Evolutionary conservation across 2,797 vertebrate species (phyloP), one percentile per base, ranked within the genome.

Genomic region (Ceyx erithaca): DNA sequence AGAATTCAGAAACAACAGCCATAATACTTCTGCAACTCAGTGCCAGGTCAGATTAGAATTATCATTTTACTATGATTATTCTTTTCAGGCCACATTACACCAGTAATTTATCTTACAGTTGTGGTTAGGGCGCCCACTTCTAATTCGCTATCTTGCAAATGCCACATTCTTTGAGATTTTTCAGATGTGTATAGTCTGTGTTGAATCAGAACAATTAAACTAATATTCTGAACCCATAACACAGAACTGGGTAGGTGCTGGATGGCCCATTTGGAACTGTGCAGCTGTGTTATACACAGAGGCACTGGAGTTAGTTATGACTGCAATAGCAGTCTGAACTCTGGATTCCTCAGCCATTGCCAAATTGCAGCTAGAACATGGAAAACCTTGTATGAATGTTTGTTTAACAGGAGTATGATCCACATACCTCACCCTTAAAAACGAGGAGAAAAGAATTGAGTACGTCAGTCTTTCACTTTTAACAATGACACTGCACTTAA

Each of bases 271-370:
- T 6, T 3, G 67, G 48, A 89, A 55, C 31, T 19, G 48, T 62
- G 68, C 20, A 54, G 61, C 72, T 80, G 46, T 35, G 23, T 26
- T 52, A 73, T 57, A 64, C 2, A 0, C 49, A 76, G 55, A 31
- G 52, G 71, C 33, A 43, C 73, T 69, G 85, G 40, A 79, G 80
- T 59, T 69, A 82, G 67, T 80, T 71, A 71, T 5, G 40, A 40
- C 62, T 90, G 81, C 58, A 87, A 19, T 51, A 82, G 46, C 64
- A 82, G 28, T 2, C 68, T 52, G 30, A 76, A 6, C 55, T 45
- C 31, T 31, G 73, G 48, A 77, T 95, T 91, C 80, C 73, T 92
- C 80, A 89, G 87, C 57, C 61, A 72, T 46, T 76, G 82, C 85
- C 89, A 92, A 40, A 37, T 67, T 71, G 49, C 45, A 64, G 63